These are phyloP conservation scores for Drosophila eohydei DNA, from an alignment of 2,888 invertebrate species.

Conservation along the genomic window DNA sequence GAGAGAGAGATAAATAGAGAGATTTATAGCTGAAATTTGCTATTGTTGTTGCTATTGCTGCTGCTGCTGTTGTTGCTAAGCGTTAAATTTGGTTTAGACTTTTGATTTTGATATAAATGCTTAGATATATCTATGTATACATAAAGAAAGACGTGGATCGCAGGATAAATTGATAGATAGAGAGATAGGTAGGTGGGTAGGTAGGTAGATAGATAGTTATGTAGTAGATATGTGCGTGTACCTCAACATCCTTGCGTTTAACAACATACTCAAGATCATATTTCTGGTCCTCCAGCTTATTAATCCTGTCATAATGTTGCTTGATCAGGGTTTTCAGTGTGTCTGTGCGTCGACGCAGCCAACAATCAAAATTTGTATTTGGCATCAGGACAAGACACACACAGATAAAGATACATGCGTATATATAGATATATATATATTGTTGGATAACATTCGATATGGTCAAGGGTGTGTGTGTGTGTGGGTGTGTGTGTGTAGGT, in stretches of 20 bases:
- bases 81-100: conserved; percentile 52
- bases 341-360: conserved; percentile 86
- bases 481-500: conserved; percentile 26
- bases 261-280: conserved; percentile 99
- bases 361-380: conserved; percentile 15
- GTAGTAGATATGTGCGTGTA: conserved; percentile 86
- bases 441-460: conserved; percentile 39
- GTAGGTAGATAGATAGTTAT: conserved; percentile 41
- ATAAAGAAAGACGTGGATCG: conserved; percentile 15
- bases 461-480: conserved; percentile 43
- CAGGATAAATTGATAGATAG: conserved; percentile 12
- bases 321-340: conserved; percentile 90
- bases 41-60: conserved; percentile 34
- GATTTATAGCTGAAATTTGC: conserved; percentile 49
- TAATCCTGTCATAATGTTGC: conserved; percentile 95
- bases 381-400: conserved; percentile 34
- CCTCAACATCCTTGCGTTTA: conserved; percentile 99
- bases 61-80: conserved; percentile 54
- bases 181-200: conserved; percentile 13
- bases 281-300: conserved; percentile 95
- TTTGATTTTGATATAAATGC: conserved; percentile 64
- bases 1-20: conserved; percentile 34
- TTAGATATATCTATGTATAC: conserved; percentile 26
- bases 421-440: conserved; percentile 15
- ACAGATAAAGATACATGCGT: conserved; percentile 24